Conservation (phyloP, 1,140 invertebrate species). For the Hylaeus anthracinus region DNA sequence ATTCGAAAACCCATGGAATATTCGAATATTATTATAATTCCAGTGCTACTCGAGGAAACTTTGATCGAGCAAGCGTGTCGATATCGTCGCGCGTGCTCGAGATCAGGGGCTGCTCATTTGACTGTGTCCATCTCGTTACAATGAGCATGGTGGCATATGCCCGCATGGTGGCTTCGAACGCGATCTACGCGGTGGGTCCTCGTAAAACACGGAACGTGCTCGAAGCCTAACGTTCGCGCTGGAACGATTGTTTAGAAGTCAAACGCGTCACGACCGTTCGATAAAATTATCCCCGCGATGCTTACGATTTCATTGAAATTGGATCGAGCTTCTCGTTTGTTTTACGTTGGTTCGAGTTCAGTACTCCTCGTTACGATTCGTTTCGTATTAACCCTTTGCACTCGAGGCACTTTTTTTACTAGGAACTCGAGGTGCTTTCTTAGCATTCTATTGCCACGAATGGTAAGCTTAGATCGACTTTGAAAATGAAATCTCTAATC, state of each 20-base stretch:
- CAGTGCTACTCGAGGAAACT: too few species aligned
- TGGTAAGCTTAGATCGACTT: too few species aligned
- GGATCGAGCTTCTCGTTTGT: not conserved
- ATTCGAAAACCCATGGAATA: too few species aligned
- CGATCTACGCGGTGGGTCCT: conserved; percentile 43
- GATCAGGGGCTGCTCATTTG: conserved; percentile 27
- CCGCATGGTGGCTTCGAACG: conserved; percentile 9
- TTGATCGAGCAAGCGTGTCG: not conserved
- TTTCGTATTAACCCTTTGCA: too few species aligned
- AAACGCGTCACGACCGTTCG: not conserved
- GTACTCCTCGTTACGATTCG: too few species aligned
- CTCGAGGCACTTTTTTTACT: too few species aligned
- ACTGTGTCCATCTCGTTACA: conserved; percentile 28
- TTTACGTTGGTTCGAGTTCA: too few species aligned
- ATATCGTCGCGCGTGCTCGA: conserved; percentile 8
- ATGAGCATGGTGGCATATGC: conserved; percentile 31
- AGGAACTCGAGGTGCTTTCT: too few species aligned
- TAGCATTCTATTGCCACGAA: too few species aligned
- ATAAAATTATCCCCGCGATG: not conserved
- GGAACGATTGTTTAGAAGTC: not conserved
- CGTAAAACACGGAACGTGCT: conserved; percentile 21
- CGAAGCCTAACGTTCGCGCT: not conserved
- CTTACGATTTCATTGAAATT: not conserved
- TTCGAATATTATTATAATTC: too few species aligned
- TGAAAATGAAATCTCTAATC: too few species aligned